Evolutionary conservation across 2,888 invertebrate species (phyloP).

Genomic region (Choreutis nemorana): DNA sequence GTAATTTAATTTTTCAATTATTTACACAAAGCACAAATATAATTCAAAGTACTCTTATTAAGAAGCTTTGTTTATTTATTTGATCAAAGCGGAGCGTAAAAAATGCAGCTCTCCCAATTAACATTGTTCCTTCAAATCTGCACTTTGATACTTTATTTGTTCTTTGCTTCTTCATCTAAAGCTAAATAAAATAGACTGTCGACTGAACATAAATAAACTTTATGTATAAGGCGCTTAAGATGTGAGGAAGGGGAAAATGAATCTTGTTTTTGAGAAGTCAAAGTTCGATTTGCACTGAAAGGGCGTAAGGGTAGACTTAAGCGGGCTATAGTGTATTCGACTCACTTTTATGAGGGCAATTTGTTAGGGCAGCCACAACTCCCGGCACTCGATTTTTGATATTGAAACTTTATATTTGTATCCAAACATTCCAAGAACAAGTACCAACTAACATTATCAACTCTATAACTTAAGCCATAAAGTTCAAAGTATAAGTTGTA

Average conservation of each 20-base stretch:
- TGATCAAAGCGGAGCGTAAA: too few relatives aligned
- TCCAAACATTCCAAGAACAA: too few relatives aligned
- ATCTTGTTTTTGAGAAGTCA: background rate
- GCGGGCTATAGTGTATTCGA: constrained; percentile 11
- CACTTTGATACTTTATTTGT: constrained; percentile 5
- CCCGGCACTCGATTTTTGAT: constrained; percentile 23
- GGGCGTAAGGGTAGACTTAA: constrained; percentile 1
- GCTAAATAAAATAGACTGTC: constrained; percentile 16
- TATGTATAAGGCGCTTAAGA: constrained; percentile 12
- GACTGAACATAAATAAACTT: constrained; percentile 18
- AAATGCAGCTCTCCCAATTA: too few relatives aligned
- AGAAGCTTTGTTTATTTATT: too few relatives aligned
- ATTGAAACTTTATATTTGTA: constrained; percentile 24
- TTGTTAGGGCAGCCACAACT: constrained; percentile 21
- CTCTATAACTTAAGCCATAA: too few relatives aligned
- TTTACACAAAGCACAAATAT: too few relatives aligned
- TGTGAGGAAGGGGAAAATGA: background rate
- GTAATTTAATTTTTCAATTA: too few relatives aligned
- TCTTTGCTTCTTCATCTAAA: constrained; percentile 15
- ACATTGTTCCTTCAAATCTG: constrained; percentile 6
- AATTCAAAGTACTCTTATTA: too few relatives aligned
- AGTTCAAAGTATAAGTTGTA: too few relatives aligned
- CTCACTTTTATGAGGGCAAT: constrained; percentile 21
- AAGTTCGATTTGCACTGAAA: constrained; percentile 4
- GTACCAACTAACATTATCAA: too few relatives aligned